phyloP scores from a whole-genome alignment of 2,113 vertebrate genomes.

The Erythrolamprus reginae region DNA sequence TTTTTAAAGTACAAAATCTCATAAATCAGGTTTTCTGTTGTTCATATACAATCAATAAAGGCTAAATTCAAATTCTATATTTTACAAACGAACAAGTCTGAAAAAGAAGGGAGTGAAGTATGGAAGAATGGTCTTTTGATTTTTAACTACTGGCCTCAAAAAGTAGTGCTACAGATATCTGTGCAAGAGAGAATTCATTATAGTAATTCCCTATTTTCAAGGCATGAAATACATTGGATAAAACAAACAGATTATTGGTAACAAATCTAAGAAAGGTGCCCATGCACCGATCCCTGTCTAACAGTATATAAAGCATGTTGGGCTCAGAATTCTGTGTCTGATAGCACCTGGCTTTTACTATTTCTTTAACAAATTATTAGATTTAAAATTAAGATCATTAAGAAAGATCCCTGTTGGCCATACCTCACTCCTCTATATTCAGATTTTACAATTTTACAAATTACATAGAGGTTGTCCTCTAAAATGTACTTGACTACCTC shows the following conservation, averaged over 20 bases:
- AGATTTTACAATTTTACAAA: conserved; percentile 79
- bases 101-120: conserved; percentile 83
- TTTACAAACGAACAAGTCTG: conserved; percentile 95
- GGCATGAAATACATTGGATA: conserved; percentile 71
- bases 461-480: conserved; percentile 70
- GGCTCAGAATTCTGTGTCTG: conserved; percentile 81
- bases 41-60: conserved; percentile 98
- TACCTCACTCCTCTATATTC: conserved; percentile 88
- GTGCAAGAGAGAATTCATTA: conserved; percentile 74
- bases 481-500: conserved; percentile 90
- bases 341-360: conserved; percentile 82
- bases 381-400: conserved; percentile 79
- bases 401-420: conserved; percentile 88
- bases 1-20: conserved; percentile 88
- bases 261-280: conserved; percentile 70
- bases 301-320: conserved; percentile 75
- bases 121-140: conserved; percentile 78
- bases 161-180: conserved; percentile 90
- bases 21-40: conserved; percentile 92
- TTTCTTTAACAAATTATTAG: conserved; percentile 79
- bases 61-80: conserved; percentile 90
- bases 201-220: conserved; percentile 76
- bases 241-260: conserved; percentile 68
- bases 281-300: conserved; percentile 67
- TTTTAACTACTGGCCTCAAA: conserved; percentile 85